phyloP scores from a whole-genome alignment of 2,888 invertebrate species.

The Athalia cordata region DNA sequence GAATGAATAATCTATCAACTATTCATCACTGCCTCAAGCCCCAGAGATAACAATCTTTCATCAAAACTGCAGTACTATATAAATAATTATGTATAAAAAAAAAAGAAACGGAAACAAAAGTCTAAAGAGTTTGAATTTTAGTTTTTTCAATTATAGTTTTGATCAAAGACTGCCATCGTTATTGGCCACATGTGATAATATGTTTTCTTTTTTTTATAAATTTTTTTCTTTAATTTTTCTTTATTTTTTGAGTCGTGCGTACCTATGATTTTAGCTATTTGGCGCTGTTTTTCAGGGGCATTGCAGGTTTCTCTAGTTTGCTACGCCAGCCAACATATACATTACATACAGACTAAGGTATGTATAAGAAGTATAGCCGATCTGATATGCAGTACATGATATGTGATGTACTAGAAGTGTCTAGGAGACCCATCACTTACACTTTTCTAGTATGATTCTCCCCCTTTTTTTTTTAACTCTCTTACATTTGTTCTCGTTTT shows the following conservation, averaged over 20 bases:
- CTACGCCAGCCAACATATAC: constrained; percentile 71
- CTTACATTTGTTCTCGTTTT: constrained; percentile 6
- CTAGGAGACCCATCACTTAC: constrained; percentile 38
- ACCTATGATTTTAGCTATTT: constrained; percentile 69
- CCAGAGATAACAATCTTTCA: constrained; percentile 37
- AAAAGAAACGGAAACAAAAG: not conserved
- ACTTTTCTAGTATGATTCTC: constrained; percentile 28
- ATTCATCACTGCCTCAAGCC: constrained; percentile 69
- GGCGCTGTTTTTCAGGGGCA: constrained; percentile 68
- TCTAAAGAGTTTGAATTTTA: not conserved
- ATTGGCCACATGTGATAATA: not conserved
- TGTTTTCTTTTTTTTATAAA: not conserved
- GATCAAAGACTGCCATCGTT: constrained; percentile 6
- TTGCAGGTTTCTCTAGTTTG: constrained; percentile 67
- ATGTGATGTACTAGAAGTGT: constrained; percentile 64
- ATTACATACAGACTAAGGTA: constrained; percentile 22
- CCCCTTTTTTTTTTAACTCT: constrained; percentile 25
- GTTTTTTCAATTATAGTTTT: constrained; percentile 4
- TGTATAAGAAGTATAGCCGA: constrained; percentile 64
- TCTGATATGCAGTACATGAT: constrained; percentile 70
- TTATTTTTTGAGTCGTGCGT: constrained; percentile 61
- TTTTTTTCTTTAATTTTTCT: constrained; percentile 8
- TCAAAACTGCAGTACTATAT: not conserved
- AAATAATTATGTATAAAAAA: not conserved
- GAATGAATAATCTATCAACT: not conserved